Base-by-base conservation (phyloP, 2,113 vertebrate genomes). In the Leptobrachium ailaonicum region DNA sequence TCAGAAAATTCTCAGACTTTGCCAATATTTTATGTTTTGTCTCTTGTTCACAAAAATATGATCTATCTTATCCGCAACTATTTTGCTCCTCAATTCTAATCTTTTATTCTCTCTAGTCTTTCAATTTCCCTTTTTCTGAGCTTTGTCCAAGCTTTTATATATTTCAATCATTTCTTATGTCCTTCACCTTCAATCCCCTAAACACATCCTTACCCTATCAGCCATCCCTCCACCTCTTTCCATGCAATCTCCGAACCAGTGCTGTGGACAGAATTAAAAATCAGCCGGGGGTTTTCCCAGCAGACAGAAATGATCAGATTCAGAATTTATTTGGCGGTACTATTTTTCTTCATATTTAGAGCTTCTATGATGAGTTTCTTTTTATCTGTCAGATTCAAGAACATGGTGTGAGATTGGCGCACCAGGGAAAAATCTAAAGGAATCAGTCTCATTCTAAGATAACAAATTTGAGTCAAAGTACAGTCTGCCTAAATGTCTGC, bases 211-310 rank as follows among this genome's bases (percentile, higher is more conserved):
- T n/a, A 44, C 32, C 68, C 68, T 56, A 3, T 44, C 75, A 9
- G 53, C 42, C 4, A 4, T 12, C 14, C 56, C 20, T 32, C 20
- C 20, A 32, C 76, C 76, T 50, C 47, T 50, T 50, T 50, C 47
- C 8, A 5, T 43, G 58, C 76, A 69, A 63, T 62, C 58, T 74
- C 42, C 6, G 13, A 56, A 12, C 54, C n/a, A 41, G n/a, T 14
- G 43, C 76, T 64, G 76, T 14, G 44, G 56, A 53, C 6, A 6
- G 68, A 78, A 78, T 71, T 71, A 78, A n/a, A 67, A 45, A 78
- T 53, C 68, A 64, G 68, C 77, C 40, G 40, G 71, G 8, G 71
- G 58, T 74, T n/a, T 40, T 50, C 12, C n/a, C 14, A 10, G 8
- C 13, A 43, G 67, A 50, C 20, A 2, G 77, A 71, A 63, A 68